phyloP scores from a whole-genome alignment of 2,797 vertebrate species.

The Todus mexicanus region DNA sequence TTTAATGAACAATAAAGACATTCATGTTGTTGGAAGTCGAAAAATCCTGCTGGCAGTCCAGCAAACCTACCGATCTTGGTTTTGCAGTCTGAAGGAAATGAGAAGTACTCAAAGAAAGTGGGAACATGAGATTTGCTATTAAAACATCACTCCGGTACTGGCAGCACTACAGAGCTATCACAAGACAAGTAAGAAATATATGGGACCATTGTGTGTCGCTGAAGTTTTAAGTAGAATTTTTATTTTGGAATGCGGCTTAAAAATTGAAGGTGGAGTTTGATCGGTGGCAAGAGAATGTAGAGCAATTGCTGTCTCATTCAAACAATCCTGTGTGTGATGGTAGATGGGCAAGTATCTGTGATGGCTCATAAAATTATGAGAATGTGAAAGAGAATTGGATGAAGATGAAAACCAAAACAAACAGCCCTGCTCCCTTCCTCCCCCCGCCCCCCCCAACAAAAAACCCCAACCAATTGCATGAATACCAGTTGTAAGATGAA shows the following conservation, averaged over 20 bases:
- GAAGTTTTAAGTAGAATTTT: neutral
- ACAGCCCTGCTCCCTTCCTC: too few species aligned
- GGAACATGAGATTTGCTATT: neutral
- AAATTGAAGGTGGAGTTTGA: neutral
- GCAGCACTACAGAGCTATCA: neutral
- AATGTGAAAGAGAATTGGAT: neutral
- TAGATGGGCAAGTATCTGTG: neutral
- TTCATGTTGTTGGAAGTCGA: neutral
- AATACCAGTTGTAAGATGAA: neutral
- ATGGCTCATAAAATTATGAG: neutral
- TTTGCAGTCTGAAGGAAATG: neutral
- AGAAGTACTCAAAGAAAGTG: neutral
- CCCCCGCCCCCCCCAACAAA: neutral
- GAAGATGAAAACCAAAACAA: neutral
- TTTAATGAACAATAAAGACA: neutral
- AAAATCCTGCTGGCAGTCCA: neutral
- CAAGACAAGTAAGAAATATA: neutral
- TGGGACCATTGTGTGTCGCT: fast-evolving
- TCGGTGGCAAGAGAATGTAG: neutral
- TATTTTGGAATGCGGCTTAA: neutral
- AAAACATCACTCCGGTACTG: neutral
- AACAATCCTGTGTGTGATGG: neutral
- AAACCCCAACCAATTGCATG: too few species aligned
- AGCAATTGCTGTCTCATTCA: neutral
- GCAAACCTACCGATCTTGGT: neutral